These are phyloP conservation scores for Geococcyx californianus DNA, from an alignment of 2,113 vertebrate genomes.

Conservation along the genomic window DNA sequence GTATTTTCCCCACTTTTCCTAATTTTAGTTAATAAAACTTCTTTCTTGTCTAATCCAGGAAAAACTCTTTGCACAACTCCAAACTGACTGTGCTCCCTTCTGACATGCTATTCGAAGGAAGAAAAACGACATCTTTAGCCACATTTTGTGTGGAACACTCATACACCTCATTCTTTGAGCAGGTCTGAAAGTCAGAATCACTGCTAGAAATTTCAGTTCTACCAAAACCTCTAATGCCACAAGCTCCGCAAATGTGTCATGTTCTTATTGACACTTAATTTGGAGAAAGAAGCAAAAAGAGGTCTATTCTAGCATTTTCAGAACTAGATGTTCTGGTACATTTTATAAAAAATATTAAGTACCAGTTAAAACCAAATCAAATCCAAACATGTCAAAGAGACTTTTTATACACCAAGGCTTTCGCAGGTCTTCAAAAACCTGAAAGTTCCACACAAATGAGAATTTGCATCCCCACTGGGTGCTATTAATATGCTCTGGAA, in stretches of 20 bases:
- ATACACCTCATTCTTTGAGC: not conserved
- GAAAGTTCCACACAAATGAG: not conserved
- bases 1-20: not conserved
- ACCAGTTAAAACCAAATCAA: not conserved
- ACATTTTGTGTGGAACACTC: not conserved
- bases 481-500: not conserved
- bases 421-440: not conserved
- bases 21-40: not conserved
- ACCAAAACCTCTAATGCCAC: not conserved
- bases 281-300: not conserved
- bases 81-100: not conserved
- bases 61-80: not conserved
- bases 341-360: not conserved
- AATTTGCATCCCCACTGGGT: not conserved
- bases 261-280: not conserved
- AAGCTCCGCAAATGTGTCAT: not conserved
- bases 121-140: not conserved
- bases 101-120: not conserved
- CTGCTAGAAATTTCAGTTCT: not conserved
- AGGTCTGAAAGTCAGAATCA: not conserved
- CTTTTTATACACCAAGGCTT: not conserved
- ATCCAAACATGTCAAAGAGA: not conserved
- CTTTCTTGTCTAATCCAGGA: too few species aligned
- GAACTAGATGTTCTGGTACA: not conserved
- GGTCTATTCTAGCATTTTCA: not conserved